Base-by-base conservation (phyloP, 2,113 vertebrate genomes). In the Reinhardtius hippoglossoides region DNA sequence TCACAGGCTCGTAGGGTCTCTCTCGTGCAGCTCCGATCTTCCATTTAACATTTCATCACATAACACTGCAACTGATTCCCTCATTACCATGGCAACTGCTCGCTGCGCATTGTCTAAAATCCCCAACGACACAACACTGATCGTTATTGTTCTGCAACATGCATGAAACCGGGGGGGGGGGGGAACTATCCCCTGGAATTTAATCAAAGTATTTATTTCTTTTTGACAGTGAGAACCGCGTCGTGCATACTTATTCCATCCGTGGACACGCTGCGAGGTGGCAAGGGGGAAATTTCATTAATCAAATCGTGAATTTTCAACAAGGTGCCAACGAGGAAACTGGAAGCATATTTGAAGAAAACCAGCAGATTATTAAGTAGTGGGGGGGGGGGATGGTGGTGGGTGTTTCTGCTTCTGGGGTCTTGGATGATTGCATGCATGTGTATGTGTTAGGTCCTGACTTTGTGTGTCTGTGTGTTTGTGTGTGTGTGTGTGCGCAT, bases 361-460 rank as follows among this genome's bases (percentile, higher is more conserved):
- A 70, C 31, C 18, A 71, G 75, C 26, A 84, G 67, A 73, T 84
- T 77, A 86, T 79, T 71, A 72, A 74, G 74, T 31, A 42, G 80
- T 50, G 16, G 62, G 63, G 37, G 62, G 63, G 37, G 56, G 58
- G 24, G 35, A 55, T 5, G 26, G 61, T 81, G 46, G 86, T 85
- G 78, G 78, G 80, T 76, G 88, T 89, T 78, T 88, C 59, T 70
- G 83, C 84, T 64, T 10, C 68, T 64, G 76, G 78, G 59, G 66
- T 59, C 67, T 35, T 68, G 55, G 31, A 48, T 52, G 72, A 59
- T 27, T 20, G 23, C 48, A 65, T 67, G 65, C 12, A 13, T 74
- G 52, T n/a, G 40, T 68, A 9, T 18, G 46, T 50, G 46, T 50
- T 35, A 42, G 66, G 40, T 48, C 15, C 9, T 0, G 61, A 66